A percentile compares a stretch with the other conserved stretches of the same genome.
Conservation (phyloP, 92 coral and sea anemone genomes). For the Scolanthus callimorphus region DNA sequence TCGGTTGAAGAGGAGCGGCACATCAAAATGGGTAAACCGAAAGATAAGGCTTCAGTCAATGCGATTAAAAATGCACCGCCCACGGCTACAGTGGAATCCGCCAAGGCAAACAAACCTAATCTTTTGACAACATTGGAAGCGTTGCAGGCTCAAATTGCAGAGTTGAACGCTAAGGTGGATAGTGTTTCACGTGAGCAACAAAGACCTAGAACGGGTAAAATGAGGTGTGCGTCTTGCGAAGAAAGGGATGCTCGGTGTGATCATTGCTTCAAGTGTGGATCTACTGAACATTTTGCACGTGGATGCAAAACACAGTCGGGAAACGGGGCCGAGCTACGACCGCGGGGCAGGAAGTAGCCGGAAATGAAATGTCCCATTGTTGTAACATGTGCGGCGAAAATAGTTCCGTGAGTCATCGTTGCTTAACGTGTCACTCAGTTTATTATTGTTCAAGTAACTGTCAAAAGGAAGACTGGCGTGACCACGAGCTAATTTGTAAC, state of each 20-base stretch:
- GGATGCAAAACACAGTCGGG: constrained; percentile 39
- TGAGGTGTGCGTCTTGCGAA: too few relatives aligned
- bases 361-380: constrained; percentile 32
- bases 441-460: constrained; percentile 28
- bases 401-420: not conserved
- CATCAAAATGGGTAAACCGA: constrained; percentile 4
- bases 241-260: too few relatives aligned
- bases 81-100: not conserved
- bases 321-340: constrained; percentile 54
- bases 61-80: constrained; percentile 8
- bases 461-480: constrained; percentile 19
- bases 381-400: constrained; percentile 33
- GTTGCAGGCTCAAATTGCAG: constrained; percentile 27
- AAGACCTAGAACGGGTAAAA: too few relatives aligned
- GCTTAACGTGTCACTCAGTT: constrained; percentile 27
- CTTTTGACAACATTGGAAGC: constrained; percentile 5
- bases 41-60: constrained; percentile 2
- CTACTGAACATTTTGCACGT: constrained; percentile 47
- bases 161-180: constrained; percentile 9
- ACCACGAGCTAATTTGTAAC: constrained; percentile 33
- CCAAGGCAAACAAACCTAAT: constrained; percentile 9
- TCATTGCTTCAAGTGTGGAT: constrained; percentile 53
- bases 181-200: too few relatives aligned
- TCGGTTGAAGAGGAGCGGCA: constrained; percentile 30
- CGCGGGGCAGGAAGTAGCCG: constrained; percentile 70